Evolutionary conservation across 2,113 vertebrate species (phyloP), one percentile per base, ranked within the genome.

Genomic region (Gnathonemus echidnorhynchus): DNA sequence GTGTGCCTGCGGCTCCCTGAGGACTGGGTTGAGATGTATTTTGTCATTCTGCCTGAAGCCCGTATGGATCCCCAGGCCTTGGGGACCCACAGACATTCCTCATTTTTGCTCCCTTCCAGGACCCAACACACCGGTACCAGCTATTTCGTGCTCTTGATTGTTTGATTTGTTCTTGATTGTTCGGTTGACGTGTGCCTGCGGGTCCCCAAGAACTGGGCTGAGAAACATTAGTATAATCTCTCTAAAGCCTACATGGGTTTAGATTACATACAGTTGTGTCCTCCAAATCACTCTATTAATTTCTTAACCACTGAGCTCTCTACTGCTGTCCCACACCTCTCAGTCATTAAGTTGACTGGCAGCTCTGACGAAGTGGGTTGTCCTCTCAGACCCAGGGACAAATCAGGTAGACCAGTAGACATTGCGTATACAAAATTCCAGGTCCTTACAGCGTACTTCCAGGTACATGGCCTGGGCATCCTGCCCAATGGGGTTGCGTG

Each of bases 401-500:
- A n/a, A 39, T 85, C 8, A 85, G 83, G 83, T 3, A 10, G 21
- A 85, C 24, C 83, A 24, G 19, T n/a, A 42, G 24, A 48, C 45
- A 83, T 13, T 35, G 19, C 24, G 15, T 35, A 77, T 89, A 27
- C 10, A 31, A 27, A 39, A 5, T 48, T 45, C 48, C 52, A 45
- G 62, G 13, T 49, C 91, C 98, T 98, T 96, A 99, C 98, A 99
- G 93, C 97, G 97, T 86, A 99, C 98, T 95, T 99, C 98, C 83
- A 99, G 97, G 96, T 96, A 97, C 97, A 99, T 97, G 93, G 95
- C 94, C 91, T 97, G 96, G 87, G 94, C 95, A 93, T 98, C 98
- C 93, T 98, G 97, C 10, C 98, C 98, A 15, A 99, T 99, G 94
- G 97, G 96, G 95, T 99, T 99, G 94, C 96, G 97, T 93, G 98